These are phyloP conservation scores for Drosophila equinoxialis DNA, from an alignment of 1,140 invertebrate genomes.

Conservation along the genomic window DNA sequence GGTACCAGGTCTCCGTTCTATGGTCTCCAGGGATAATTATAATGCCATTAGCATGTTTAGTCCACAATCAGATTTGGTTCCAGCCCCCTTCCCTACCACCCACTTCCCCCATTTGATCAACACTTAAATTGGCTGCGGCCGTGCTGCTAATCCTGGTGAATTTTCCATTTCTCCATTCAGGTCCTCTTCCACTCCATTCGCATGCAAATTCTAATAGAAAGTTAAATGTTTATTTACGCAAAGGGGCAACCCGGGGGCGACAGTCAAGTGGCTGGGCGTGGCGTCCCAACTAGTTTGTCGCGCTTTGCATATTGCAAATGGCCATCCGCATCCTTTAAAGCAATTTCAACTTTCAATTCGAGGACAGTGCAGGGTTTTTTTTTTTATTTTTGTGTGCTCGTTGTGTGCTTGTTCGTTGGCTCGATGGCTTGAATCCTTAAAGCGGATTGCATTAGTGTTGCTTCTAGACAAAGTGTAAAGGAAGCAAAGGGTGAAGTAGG, in stretches of 20 bases:
- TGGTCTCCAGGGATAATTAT: conserved; percentile 69
- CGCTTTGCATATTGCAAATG: conserved; percentile 76
- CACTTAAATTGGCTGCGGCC: conserved; percentile 62
- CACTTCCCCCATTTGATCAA: conserved; percentile 12
- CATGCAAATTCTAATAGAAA: conserved; percentile 74
- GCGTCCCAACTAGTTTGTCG: conserved; percentile 67
- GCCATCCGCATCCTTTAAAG: conserved; percentile 44
- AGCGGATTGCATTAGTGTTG: conserved; percentile 55
- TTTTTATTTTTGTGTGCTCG: conserved; percentile 21
- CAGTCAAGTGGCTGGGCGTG: conserved; percentile 62
- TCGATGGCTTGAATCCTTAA: conserved; percentile 45
- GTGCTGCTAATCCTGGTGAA: conserved; percentile 49
- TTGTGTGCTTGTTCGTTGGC: conserved; percentile 12
- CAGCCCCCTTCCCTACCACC: not conserved
- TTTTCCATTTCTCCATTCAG: conserved; percentile 9
- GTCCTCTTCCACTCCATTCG: conserved; percentile 21
- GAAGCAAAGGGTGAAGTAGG: not conserved
- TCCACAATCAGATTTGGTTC: conserved; percentile 71
- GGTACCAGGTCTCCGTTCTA: conserved; percentile 11
- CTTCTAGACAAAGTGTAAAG: not conserved
- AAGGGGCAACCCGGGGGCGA: conserved; percentile 4
- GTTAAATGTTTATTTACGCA: conserved; percentile 79
- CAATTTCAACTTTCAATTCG: conserved; percentile 59
- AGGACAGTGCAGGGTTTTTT: conserved; percentile 28
- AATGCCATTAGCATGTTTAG: conserved; percentile 81